Base-by-base conservation (phyloP, 2,797 vertebrate genomes). In the Siniperca obscura region DNA sequence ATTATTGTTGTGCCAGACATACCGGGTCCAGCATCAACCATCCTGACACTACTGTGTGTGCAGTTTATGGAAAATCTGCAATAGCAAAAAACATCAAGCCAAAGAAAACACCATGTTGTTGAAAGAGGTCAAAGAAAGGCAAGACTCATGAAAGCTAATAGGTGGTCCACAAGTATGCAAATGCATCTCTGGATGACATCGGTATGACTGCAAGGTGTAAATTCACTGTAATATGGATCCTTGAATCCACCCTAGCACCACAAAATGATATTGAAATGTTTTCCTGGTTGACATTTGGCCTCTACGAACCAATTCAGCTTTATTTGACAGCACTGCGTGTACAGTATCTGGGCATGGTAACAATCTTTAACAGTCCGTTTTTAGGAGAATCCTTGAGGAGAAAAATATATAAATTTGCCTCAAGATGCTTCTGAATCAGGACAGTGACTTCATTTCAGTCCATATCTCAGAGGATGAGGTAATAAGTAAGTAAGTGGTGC, bases 1-100 rank as follows among this genome's bases (percentile, higher is more conserved):
- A 82, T 67, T 36, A 71, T 2, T 52, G 19, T 36, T 78, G 16
- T 76, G 38, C 57, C 77, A 87, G 78, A 87, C 80, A 38, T 3
- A n/a, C 77, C 79, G 59, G 66, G 76, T 77, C 81, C 78, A 80
- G 52, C 27, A 36, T 46, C 61, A 53, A 46, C 22, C 13, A 4
- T 46, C 16, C 46, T 17, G 22, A 42, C 74, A 46, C 38, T 11
- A 9, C 44, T 62, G 12, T 55, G 21, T 17, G 34, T 0, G 53
- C 6, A 11, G 21, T 62, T 76, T 55, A 65, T 56, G 77, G 70
- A 76, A 72, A 44, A 53, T 17, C 5, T 2, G 46, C 38, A 52
- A 66, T 0, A 42, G 52, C 9, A 6, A 77, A 42, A 80, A 11
- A 11, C 13, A 56, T 27, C 13, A 22, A 27, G 34, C 38, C 21